These are phyloP conservation scores for Cyanoramphus novaezelandiae DNA, from an alignment of 2,113 vertebrate species.

Conservation along the genomic window DNA sequence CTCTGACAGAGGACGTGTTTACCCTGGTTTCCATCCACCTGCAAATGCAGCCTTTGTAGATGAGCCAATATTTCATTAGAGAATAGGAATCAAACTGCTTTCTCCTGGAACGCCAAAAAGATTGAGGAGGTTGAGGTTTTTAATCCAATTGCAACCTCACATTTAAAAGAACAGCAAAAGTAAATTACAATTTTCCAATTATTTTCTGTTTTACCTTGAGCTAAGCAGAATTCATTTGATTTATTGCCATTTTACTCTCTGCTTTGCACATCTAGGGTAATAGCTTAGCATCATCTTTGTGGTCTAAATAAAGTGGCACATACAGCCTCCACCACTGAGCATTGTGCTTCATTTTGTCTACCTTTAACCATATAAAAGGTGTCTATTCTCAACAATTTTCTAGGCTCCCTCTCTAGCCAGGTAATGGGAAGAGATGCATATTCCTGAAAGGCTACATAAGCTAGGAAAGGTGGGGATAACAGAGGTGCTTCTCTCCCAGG, in stretches of 20 bases:
- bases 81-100: neutral
- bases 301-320: neutral
- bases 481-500: neutral
- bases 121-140: fast-evolving
- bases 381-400: neutral
- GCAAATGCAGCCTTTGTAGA: neutral
- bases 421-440: neutral
- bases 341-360: neutral
- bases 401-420: neutral
- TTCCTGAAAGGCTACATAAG: neutral
- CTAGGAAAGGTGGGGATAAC: neutral
- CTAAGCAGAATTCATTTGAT: neutral
- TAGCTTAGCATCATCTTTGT: neutral
- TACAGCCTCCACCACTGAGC: fast-evolving
- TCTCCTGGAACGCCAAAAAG: neutral
- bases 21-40: neutral
- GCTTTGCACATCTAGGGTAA: neutral
- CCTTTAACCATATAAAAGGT: neutral
- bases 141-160: neutral
- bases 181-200: neutral
- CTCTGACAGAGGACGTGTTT: neutral
- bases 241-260: neutral
- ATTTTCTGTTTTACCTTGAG: neutral
- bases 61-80: neutral
- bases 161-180: neutral